These are phyloP conservation scores for Brachionichthys hirsutus DNA, from an alignment of 2,113 vertebrate species.

Conservation along the genomic window DNA sequence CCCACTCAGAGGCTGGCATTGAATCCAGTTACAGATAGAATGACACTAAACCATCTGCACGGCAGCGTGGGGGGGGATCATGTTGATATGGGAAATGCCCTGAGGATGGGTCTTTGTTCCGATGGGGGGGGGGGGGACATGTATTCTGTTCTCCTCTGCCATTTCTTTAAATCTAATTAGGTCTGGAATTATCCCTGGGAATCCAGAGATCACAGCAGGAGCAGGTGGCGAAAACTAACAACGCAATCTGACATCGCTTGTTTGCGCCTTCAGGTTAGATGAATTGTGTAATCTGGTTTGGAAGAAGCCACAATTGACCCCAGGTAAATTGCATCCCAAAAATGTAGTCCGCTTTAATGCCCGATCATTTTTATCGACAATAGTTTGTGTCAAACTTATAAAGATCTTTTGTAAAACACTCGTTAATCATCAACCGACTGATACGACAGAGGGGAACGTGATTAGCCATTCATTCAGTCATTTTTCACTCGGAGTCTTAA, in stretches of 20 bases:
- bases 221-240: not conserved
- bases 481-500: constrained; percentile 20
- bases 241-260: no score
- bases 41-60: constrained; percentile 72
- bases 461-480: constrained; percentile 42
- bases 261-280: not conserved
- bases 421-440: constrained; percentile 26
- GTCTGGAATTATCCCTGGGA: not conserved
- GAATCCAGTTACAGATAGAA: constrained; percentile 73
- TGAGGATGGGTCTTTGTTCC: constrained; percentile 24
- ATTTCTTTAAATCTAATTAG: constrained; percentile 8
- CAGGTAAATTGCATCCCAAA: no score
- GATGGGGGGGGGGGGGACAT: constrained; percentile 9
- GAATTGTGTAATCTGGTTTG: not conserved
- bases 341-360: not conserved
- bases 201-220: not conserved
- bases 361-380: constrained; percentile 36
- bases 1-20: constrained; percentile 51
- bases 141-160: not conserved
- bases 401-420: constrained; percentile 11
- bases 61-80: constrained; percentile 37
- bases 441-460: constrained; percentile 29
- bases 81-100: constrained; percentile 54
- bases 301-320: not conserved
- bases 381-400: constrained; percentile 20